Evolutionary conservation across 2,113 vertebrate species (phyloP), one percentile per base, ranked within the genome.

Genomic region (Colinus virginianus): DNA sequence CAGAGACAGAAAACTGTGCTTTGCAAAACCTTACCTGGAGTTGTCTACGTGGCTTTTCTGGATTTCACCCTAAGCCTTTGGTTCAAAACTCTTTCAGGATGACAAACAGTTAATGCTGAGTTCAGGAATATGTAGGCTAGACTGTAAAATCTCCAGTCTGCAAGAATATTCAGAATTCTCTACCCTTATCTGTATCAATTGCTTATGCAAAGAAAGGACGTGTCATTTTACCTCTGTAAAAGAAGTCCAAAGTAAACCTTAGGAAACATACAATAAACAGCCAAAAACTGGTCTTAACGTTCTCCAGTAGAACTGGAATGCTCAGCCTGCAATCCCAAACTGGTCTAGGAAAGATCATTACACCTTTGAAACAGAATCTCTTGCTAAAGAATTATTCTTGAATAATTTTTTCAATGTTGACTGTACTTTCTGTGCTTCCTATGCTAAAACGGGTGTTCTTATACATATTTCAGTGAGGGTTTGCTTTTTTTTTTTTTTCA

Each of bases 361-460:
- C 85, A 88, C 66, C 88, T 93, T 96, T 80, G 53, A 90, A 82
- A 91, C 86, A 96, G 81, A 92, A 71, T 55, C 6, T 72, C 42
- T 70, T 85, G 49, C 62, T 81, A 62, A 96, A 63, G 49, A 77
- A 91, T 84, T 95, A 71, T 87, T 87, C 59, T 87, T 71, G 62
- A 94, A 94, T 79, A 63, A 46, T 15, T 67, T 93, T 93, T 89
- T 97, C 88, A 83, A 25, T 87, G 49, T 93, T 93, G 94, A 96
- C 84, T 95, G 78, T 96, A 42, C 58, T 89, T 82, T 87, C 91
- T 91, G 82, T 90, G 22, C 40, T 95, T 94, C 70, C 30, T 78
- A 40, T 78, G 49, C 42, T 85, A 51, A 94, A 94, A 83, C 90
- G 74, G 93, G 91, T 83, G 63, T 87, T 20, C 26, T 81, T 40